Evolutionary conservation across 2,888 invertebrate genomes (phyloP).

Genomic region (Drosophila borborema): DNA sequence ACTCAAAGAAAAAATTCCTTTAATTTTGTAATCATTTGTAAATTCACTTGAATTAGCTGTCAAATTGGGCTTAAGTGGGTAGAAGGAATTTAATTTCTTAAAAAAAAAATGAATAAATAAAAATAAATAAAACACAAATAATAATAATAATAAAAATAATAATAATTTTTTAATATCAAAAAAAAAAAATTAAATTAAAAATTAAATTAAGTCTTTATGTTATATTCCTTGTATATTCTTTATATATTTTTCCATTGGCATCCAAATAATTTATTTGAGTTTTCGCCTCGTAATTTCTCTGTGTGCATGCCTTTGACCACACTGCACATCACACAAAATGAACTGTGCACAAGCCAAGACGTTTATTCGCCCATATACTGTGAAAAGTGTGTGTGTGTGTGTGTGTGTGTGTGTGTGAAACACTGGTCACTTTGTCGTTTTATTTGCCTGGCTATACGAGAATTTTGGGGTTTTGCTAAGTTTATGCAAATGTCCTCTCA

Average conservation of each 20-base stretch:
- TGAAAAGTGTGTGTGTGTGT: conserved; percentile 5
- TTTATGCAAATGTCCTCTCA: conserved; percentile 77
- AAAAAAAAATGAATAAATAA: too few relatives aligned
- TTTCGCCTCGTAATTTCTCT: neutral
- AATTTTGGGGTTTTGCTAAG: conserved; percentile 73
- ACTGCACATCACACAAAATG: conserved; percentile 17
- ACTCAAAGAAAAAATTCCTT: neutral
- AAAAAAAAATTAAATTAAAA: neutral
- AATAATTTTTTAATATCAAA: neutral
- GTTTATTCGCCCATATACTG: conserved; percentile 37
- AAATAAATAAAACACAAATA: too few relatives aligned
- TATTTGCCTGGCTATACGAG: conserved; percentile 60
- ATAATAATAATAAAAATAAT: too few relatives aligned
- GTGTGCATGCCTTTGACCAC: conserved; percentile 29
- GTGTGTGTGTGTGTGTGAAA: conserved; percentile 20
- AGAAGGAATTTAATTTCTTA: too few relatives aligned
- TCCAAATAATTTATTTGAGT: neutral
- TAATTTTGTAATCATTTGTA: neutral
- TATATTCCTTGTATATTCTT: neutral
- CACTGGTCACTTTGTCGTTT: conserved; percentile 66
- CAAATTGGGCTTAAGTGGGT: too few relatives aligned
- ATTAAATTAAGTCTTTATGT: too few relatives aligned
- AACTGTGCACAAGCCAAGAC: conserved; percentile 44
- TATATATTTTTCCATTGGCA: neutral
- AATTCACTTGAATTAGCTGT: neutral